Conservation (phyloP, 2,888 invertebrate species). For the Acleris holmiana region DNA sequence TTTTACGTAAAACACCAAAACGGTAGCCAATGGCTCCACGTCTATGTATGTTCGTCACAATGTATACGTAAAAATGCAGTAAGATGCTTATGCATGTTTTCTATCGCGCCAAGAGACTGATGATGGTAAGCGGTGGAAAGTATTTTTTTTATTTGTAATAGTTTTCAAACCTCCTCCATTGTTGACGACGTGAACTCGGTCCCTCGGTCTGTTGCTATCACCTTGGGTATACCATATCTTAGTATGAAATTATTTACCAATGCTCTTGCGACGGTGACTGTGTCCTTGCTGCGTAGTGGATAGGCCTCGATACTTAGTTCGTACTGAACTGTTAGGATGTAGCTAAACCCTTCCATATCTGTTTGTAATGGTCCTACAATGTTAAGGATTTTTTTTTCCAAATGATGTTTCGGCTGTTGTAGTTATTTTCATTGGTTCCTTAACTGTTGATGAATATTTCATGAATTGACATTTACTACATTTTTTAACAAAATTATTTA, state of each 20-base stretch:
- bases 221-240: constrained; percentile 39
- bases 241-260: too few relatives aligned
- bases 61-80: too few relatives aligned
- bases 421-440: constrained; percentile 3
- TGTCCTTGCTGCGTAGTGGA: too few relatives aligned
- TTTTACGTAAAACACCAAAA: too few relatives aligned
- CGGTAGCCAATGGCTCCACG: too few relatives aligned
- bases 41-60: too few relatives aligned
- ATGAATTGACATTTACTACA: too few relatives aligned
- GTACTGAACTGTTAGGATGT: constrained; percentile 3
- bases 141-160: constrained; percentile 40
- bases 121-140: constrained; percentile 41
- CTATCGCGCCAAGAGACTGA: constrained; percentile 36
- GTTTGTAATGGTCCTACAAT: background rate
- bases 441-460: too few relatives aligned
- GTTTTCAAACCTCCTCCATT: constrained; percentile 40
- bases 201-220: constrained; percentile 39
- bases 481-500: too few relatives aligned
- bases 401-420: background rate
- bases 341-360: background rate
- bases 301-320: constrained; percentile 8
- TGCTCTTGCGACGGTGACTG: too few relatives aligned
- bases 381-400: background rate
- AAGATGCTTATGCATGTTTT: too few relatives aligned
- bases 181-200: constrained; percentile 37